Evolutionary conservation across 2,888 invertebrate genomes (phyloP).

Genomic region (Julus scandinavius): DNA sequence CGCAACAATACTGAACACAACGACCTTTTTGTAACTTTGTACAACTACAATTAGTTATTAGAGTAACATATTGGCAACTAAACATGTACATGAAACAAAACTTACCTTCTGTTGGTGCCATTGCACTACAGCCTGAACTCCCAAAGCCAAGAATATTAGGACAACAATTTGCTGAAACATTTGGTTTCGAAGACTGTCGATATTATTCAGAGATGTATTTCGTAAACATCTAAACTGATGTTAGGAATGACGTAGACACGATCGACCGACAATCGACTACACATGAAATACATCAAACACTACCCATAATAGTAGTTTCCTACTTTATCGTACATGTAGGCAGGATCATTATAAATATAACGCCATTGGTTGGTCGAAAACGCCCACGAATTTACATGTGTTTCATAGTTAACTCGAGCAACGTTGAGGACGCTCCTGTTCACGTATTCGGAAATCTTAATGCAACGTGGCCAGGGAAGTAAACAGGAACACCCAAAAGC

Average conservation of each 20-base stretch:
- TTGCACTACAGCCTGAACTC: not conserved
- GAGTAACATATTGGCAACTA: too few relatives aligned
- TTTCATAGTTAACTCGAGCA: not conserved
- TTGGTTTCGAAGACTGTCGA: not conserved
- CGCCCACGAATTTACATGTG: slow-evolving; percentile 11
- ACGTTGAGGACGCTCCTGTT: not conserved
- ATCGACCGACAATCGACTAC: slow-evolving; percentile 31
- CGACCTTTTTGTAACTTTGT: too few relatives aligned
- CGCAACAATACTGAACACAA: too few relatives aligned
- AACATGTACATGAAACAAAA: too few relatives aligned
- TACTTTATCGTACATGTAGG: not conserved
- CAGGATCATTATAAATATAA: not conserved
- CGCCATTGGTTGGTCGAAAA: slow-evolving; percentile 10
- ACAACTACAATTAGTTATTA: too few relatives aligned
- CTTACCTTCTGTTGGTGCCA: slow-evolving; percentile 39
- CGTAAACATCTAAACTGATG: not conserved
- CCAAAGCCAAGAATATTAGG: not conserved
- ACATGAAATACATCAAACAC: not conserved
- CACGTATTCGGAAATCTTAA: not conserved
- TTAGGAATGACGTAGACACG: not conserved
- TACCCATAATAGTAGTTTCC: not conserved
- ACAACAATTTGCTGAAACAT: not conserved
- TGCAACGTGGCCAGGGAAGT: not conserved
- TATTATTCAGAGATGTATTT: not conserved
- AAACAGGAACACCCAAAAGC: too few relatives aligned